Evolutionary conservation across 2,888 invertebrate species (phyloP), one percentile per base, ranked within the genome.

Genomic region (Mechanitis mazaeus): DNA sequence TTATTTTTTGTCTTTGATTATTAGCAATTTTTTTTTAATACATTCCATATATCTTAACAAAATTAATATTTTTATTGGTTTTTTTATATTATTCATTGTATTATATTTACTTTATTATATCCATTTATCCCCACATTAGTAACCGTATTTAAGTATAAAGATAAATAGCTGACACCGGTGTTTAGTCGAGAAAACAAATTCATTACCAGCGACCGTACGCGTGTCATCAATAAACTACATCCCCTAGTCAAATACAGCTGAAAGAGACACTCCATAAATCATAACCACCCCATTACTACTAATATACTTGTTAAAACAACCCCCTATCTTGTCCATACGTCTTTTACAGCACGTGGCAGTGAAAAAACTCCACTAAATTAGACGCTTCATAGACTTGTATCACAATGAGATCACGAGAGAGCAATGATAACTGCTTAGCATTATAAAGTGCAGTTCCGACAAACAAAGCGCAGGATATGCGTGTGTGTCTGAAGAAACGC

Each of bases 241-340:
- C 80, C 78, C 84, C 81, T 79, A 73, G 71, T 76, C 83, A 82
- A 86, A 83, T 82, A 84, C 82, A 81, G 78, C 82, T 89, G 89
- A 77, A 80, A 81, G 77, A 86, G 89, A 88, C 89, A 84, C 80
- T 76, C 80, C 80, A 89, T 90, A 87, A 87, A 89, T 90, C 90
- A 90, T 85, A 78, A 76, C 75, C 79, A 80, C 89, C 87, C 89
- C 74, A 85, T 85, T 81, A 84, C 80, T 74, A 75, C 83, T 89
- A 89, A 89, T 89, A 87, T 83, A 87, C 80, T 86, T 88, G 89
- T 90, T 88, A 86, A 85, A 88, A 88, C 87, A 88, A 86, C 89
- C 89, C 42, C 84, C 81, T 89, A 84, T 88, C 90, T 89, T 81
- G 84, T 87, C 85, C 71, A 74, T 75, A 71, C 72, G 75, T 79